Base-by-base conservation (phyloP, 2,888 invertebrate genomes). In the Pecten maximus region DNA sequence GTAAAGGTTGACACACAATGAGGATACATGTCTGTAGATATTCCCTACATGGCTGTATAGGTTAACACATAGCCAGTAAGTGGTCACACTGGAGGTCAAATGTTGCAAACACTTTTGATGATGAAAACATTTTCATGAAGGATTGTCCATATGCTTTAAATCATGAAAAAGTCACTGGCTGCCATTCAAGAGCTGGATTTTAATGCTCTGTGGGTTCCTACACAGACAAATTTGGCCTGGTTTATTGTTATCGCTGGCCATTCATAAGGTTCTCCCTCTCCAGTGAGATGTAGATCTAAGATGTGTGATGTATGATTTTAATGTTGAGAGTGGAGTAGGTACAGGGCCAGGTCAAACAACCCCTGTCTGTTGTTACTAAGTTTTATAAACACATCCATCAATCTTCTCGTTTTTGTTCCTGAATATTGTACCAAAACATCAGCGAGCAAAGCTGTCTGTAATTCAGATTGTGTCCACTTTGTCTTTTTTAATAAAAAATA, bases 171-270 rank as follows among this genome's bases (percentile, higher is more conserved):
- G 74, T 74, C 74, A 28, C 28, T 28, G 28, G 35, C 74, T 4
- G 74, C 74, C 74, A 74, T 35, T 74, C 35, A 35, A 74, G 74
- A 28, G 60, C n/a, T 3, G 3, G 0, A 3, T 35, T 74, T 74
- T 28, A 74, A 28, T 74, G 74, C 74, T 74, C 74, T 74, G 35
- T 74, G 8, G 74, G 74, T 74, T 74, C 74, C 74, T 35, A 74
- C 23, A 35, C 12, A 28, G 74, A 12, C 74, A 28, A 74, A 28
- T 28, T 28, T 28, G 28, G 74, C 74, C 15, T 74, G 74, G 19
- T 74, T 74, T 74, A 74, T 35, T 74, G 74, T 74, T 23, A 74
- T n/a, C 23, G 74, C 23, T 23, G 28, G 60, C 60, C 60, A 60
- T 28, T 74, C 35, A 54, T 54, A 44, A 44, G 50, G 50, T 19